phyloP scores from a whole-genome alignment of 1,140 invertebrate genomes.

The Caenorhabditis elegans region DNA sequence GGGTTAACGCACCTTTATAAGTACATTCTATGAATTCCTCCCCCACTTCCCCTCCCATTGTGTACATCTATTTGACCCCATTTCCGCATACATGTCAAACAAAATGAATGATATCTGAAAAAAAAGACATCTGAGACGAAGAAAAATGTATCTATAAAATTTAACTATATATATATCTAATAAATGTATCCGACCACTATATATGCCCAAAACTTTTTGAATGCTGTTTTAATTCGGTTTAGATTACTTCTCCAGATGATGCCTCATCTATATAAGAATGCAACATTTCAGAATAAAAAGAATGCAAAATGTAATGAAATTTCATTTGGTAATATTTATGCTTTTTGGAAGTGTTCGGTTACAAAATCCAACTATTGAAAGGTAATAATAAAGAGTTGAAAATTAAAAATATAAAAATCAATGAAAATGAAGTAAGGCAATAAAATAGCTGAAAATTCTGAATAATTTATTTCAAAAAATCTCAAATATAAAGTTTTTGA shows the following conservation, averaged over 20 bases:
- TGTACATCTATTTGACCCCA: conserved; percentile 10
- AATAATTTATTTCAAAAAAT: too few species aligned
- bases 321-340: neutral
- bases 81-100: neutral
- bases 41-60: neutral
- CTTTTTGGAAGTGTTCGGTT: neutral
- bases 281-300: neutral
- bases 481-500: too few species aligned
- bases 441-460: too few species aligned
- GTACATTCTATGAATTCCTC: neutral
- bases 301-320: neutral
- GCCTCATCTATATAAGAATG: too few species aligned
- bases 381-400: too few species aligned
- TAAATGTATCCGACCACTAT: neutral
- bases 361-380: neutral
- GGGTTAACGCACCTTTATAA: neutral
- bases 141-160: conserved; percentile 13
- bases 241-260: too few species aligned
- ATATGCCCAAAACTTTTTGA: too few species aligned
- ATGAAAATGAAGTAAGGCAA: too few species aligned
- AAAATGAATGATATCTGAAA: neutral
- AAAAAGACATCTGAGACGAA: neutral
- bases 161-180: neutral
- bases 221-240: too few species aligned
- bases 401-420: too few species aligned